These are phyloP conservation scores for Craseonycteris thonglongyai DNA, from an alignment of 2,113 vertebrate genomes.

Conservation along the genomic window DNA sequence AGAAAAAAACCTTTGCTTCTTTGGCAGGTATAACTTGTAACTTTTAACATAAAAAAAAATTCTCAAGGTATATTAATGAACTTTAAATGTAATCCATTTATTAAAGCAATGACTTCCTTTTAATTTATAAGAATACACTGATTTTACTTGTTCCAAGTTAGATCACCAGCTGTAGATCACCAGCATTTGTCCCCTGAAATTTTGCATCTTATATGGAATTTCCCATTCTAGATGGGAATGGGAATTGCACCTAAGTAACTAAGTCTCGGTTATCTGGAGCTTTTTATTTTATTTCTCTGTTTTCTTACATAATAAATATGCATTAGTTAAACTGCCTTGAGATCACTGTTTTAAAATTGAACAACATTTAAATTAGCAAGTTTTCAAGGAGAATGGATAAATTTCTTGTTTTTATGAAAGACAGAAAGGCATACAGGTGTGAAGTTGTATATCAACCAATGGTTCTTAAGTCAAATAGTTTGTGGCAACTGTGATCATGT, in stretches of 20 bases:
- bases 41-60: conserved; percentile 42
- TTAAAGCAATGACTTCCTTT: conserved; percentile 25
- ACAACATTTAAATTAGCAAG: not conserved
- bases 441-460: not conserved
- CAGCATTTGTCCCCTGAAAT: not conserved
- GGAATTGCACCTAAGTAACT: not conserved
- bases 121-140: not conserved
- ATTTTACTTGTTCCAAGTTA: conserved; percentile 37
- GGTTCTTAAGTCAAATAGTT: conserved; percentile 35
- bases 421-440: not conserved
- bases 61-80: not conserved
- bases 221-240: not conserved
- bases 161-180: not conserved
- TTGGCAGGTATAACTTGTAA: conserved; percentile 54
- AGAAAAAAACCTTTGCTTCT: conserved; percentile 56
- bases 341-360: not conserved
- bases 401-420: not conserved
- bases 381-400: not conserved
- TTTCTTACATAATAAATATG: not conserved
- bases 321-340: not conserved
- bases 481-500: conserved; percentile 56
- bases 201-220: not conserved
- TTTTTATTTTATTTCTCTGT: not conserved
- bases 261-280: not conserved
- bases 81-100: conserved; percentile 50